Conservation (phyloP, 2,888 invertebrate species). For the Dione juno region DNA sequence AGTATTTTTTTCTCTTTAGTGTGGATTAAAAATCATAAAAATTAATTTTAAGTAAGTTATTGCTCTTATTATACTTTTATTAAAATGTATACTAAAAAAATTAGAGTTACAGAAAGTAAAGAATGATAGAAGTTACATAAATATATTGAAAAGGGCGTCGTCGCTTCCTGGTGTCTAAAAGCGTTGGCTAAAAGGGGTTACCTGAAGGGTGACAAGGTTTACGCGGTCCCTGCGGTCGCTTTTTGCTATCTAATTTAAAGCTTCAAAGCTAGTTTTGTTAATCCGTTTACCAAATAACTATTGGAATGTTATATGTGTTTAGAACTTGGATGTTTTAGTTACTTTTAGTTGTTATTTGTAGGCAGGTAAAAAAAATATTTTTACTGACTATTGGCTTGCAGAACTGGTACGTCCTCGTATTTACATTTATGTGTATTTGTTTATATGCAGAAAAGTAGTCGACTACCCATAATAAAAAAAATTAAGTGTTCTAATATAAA, state of each 20-base stretch:
- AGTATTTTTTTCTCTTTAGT: no score
- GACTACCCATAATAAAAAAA: no score
- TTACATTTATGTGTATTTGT: no score
- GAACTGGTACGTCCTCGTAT: no score
- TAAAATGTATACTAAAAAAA: no score
- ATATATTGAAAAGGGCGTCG: background rate
- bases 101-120: background rate
- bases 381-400: no score
- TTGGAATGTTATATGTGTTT: no score
- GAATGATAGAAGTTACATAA: background rate
- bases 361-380: background rate
- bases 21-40: no score
- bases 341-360: background rate
- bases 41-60: no score
- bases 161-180: slow-evolving; percentile 17
- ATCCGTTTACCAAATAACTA: slow-evolving; percentile 25
- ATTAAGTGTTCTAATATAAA: no score
- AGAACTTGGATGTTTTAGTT: background rate
- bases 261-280: slow-evolving; percentile 28
- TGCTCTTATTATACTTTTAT: no score
- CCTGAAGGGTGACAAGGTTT: slow-evolving; percentile 24
- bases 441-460: no score
- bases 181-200: slow-evolving; percentile 27
- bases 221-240: slow-evolving; percentile 22
- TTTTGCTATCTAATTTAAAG: slow-evolving; percentile 31